Evolutionary conservation across 2,797 vertebrate genomes (phyloP), one percentile per base, ranked within the genome.

Genomic region (Echeneis naucrates): DNA sequence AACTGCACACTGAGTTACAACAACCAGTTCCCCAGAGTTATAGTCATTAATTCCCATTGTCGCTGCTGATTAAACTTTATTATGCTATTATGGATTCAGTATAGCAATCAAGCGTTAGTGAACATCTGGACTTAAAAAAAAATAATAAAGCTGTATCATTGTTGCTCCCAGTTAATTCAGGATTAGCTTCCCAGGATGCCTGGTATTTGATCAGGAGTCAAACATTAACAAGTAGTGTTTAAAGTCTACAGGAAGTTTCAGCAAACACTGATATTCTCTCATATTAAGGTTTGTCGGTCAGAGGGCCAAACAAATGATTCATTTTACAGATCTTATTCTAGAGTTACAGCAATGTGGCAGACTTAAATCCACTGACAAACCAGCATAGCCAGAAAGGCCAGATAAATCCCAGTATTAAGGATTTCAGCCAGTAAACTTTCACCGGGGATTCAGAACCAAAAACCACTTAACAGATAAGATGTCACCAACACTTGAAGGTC

Each of bases 171-270:
- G 53, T 66, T 56, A 57, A 69, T 78, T 61, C 33, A 13, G 78
- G 48, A 61, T 80, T 78, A 60, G 60, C 77, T 75, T 86, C 83
- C 68, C 52, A 61, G 82, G 72, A 75, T 61, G 64, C 68, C 62
- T 73, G 17, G 58, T 93, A 82, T 93, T 93, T 94, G 90, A 91
- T 80, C 81, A 87, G 64, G 61, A 66, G 91, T 95, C 59, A 95
- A 94, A 93, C 85, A 94, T 94, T 95, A 94, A 95, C 93, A 74
- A 57, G 64, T 8, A 37, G 62, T 55, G 84, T 80, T 84, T 87
- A 92, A 93, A 92, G 88, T 92, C 86, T 83, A 85, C 82, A 83
- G 77, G 81, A 83, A 84, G 88, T 91, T 70, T 52, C 24, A 73
- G 58, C 42, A 74, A 55, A 75, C 65, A 66, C 53, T 42, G 16